phyloP scores from a whole-genome alignment of 2,113 vertebrate genomes.

The Epinephelus lanceolatus region DNA sequence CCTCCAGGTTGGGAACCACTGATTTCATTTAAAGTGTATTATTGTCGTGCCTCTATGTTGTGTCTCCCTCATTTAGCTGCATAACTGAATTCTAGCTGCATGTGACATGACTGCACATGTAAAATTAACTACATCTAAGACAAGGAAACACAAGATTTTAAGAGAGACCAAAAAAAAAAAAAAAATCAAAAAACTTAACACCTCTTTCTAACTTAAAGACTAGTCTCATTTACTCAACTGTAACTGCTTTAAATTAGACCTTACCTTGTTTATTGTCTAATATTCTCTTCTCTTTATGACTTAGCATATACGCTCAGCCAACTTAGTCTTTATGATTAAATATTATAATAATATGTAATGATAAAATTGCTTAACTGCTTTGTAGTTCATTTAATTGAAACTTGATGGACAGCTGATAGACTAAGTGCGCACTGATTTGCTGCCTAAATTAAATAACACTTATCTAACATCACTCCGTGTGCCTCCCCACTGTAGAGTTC shows the following conservation, averaged over 20 bases:
- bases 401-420: neutral
- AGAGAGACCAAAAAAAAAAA: no score
- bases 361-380: neutral
- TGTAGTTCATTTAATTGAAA: neutral
- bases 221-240: neutral
- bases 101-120: neutral
- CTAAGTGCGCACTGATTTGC: neutral
- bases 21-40: neutral
- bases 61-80: neutral
- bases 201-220: neutral
- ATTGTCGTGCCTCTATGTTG: neutral
- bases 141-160: neutral
- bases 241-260: neutral
- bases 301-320: neutral
- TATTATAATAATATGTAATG: neutral
- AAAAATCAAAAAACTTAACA: neutral
- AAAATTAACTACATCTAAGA: neutral
- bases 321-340: neutral
- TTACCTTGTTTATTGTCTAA: neutral
- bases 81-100: neutral
- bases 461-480: neutral
- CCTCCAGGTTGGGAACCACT: neutral
- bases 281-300: neutral
- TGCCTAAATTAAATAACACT: neutral
- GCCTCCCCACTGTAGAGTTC: neutral